A percentile compares a stretch with the other conserved stretches of the same genome.
phyloP scores from a whole-genome alignment of 2,113 vertebrate species.

The Choloepus hoffmanni region DNA sequence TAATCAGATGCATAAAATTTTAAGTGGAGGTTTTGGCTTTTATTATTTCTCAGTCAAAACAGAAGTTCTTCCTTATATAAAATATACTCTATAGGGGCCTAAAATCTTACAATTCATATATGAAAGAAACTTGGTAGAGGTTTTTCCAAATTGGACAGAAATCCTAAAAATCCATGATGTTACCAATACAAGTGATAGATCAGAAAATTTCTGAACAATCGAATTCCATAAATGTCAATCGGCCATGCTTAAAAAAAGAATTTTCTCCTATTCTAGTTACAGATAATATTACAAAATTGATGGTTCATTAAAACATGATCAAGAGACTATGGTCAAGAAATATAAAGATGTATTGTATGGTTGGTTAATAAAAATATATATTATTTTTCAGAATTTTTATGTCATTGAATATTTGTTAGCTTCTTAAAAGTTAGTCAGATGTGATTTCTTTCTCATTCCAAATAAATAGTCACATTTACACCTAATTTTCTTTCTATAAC shows the following conservation, averaged over 20 bases:
- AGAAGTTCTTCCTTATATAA: background rate
- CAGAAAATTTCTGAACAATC: slow-evolving; percentile 15
- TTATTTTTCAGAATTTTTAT: slow-evolving; percentile 34
- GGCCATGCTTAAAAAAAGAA: background rate
- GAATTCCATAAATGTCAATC: background rate
- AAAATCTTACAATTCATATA: background rate
- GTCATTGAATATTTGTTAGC: background rate
- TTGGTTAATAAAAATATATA: background rate
- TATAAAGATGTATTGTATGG: background rate
- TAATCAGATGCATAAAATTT: background rate
- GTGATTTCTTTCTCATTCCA: slow-evolving; percentile 6
- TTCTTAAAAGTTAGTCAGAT: slow-evolving; percentile 32
- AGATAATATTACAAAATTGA: background rate
- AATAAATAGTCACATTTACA: background rate
- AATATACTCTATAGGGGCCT: background rate
- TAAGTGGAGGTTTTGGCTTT: background rate
- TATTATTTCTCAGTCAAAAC: slow-evolving; percentile 9
- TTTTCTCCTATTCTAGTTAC: background rate
- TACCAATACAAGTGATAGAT: slow-evolving; percentile 7
- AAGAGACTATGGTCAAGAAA: background rate
- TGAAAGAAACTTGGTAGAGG: slow-evolving; percentile 8
- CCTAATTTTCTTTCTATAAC: background rate
- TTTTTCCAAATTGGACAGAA: slow-evolving; percentile 42
- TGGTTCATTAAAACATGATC: background rate
- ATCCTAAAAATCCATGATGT: background rate